phyloP scores from a whole-genome alignment of 2,888 invertebrate species.

The Metacarcinus magister region DNA sequence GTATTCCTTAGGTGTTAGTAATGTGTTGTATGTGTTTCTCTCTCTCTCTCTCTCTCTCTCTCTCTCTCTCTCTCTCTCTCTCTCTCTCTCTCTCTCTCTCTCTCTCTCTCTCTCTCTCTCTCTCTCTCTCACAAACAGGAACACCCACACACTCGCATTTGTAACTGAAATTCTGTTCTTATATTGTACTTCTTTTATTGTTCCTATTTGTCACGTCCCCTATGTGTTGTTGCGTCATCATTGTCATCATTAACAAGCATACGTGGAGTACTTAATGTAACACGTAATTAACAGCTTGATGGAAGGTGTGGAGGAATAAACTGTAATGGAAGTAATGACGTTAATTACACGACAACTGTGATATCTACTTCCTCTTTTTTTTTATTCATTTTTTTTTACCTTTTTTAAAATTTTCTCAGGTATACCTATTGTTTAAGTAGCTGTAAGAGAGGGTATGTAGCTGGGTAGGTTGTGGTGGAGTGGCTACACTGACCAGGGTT shows the following conservation, averaged over 20 bases:
- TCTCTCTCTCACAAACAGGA: not conserved
- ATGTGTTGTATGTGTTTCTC: not conserved
- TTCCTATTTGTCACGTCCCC: too few species aligned
- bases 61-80: slow-evolving; percentile 26
- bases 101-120: slow-evolving; percentile 57
- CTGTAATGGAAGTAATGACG: too few species aligned
- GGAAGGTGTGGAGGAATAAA: too few species aligned
- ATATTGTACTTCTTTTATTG: too few species aligned
- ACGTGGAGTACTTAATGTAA: too few species aligned
- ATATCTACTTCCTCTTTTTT: too few species aligned
- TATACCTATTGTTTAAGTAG: not conserved
- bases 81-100: slow-evolving; percentile 26
- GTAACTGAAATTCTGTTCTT: too few species aligned
- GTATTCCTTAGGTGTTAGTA: not conserved
- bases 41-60: slow-evolving; percentile 15
- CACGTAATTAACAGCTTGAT: too few species aligned
- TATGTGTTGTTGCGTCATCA: too few species aligned
- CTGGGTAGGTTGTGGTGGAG: not conserved
- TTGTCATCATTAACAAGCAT: too few species aligned
- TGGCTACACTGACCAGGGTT: not conserved
- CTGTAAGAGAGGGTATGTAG: not conserved
- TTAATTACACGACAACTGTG: too few species aligned
- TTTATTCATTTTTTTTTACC: too few species aligned
- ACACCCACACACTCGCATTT: not conserved
- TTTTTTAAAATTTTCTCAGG: not conserved